These are phyloP conservation scores for Nemotelus nigrinus DNA, from an alignment of 2,888 invertebrate genomes.

Conservation along the genomic window DNA sequence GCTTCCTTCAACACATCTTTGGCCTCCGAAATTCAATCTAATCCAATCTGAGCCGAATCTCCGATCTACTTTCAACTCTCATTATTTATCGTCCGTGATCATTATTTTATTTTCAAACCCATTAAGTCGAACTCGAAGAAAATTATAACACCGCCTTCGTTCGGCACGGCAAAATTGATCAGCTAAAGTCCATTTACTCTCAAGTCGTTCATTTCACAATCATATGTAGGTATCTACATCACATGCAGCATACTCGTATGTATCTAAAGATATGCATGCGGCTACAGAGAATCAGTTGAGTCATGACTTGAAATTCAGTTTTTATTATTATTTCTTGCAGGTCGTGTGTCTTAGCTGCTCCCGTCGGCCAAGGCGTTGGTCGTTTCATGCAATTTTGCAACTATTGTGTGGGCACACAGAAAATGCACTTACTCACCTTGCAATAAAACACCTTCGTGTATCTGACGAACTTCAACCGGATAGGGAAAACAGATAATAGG, in stretches of 20 bases:
- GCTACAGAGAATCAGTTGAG: neutral
- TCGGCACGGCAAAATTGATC: neutral
- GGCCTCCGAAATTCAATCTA: too few relatives aligned
- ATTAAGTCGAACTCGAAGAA: neutral
- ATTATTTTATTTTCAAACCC: neutral
- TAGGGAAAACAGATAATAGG: conserved; percentile 22
- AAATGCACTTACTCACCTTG: conserved; percentile 24
- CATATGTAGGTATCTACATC: too few relatives aligned
- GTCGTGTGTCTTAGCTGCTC: conserved; percentile 13
- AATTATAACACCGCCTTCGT: neutral
- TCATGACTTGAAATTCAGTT: neutral
- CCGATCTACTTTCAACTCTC: neutral
- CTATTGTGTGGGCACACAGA: conserved; percentile 25
- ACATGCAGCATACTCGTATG: too few relatives aligned
- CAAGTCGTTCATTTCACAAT: too few relatives aligned
- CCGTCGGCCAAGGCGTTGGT: conserved; percentile 31
- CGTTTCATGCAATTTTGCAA: conserved; percentile 23
- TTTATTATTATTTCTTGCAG: neutral
- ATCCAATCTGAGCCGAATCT: too few relatives aligned
- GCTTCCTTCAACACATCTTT: too few relatives aligned
- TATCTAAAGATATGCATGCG: neutral
- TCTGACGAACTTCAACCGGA: conserved; percentile 14
- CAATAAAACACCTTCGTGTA: conserved; percentile 19
- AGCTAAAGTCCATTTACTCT: neutral
- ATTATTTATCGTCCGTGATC: neutral